Evolutionary conservation across 2,888 invertebrate genomes (phyloP), one percentile per base, ranked within the genome.

Genomic region (Amorpha juglandis): DNA sequence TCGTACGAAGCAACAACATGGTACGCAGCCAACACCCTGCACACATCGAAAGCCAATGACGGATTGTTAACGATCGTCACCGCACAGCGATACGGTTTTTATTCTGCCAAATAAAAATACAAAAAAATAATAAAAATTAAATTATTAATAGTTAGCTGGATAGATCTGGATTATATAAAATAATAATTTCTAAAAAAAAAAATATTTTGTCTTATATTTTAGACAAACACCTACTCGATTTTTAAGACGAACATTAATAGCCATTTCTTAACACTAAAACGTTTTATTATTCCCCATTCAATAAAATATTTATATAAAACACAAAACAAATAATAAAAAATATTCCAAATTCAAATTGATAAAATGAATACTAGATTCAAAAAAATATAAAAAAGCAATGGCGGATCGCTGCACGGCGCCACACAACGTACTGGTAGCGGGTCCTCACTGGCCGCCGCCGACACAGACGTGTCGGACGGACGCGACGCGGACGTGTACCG

Each of bases 21-120:
- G 76, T 74, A 82, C 80, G 89, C 92, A 92, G 91, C 92, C 92
- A 92, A 92, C 92, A 92, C 92, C 89, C 92, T 91, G 92, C 92
- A 92, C 86, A 92, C 92, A 92, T 91, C 87, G 81, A 91, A 92
- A 92, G 92, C 92, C 88, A 87, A 74, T 74, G 77, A 80, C 80
- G 78, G 62, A 69, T 71, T 78, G 73, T 65, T 80, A 77, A 76
- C 83, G 80, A 82, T 78, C 73, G 77, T 82, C 86, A 91, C 89
- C 92, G 90, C 88, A 86, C 91, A 92, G 91, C 89, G 89, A 89
- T 42, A 38, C 45, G 11, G 16, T 16, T 27, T 47, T 33, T 4
- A 35, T 1, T 53, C 16, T 38, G 16, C 55, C 38, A 11, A 11
- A 8, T n/a, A 19, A 50, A 50, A 50, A 50, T 19, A 19, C 9